Evolutionary conservation across 64 coral and sea anemone genomes (phyloP).

Genomic region (Pocillopora damicornis): DNA sequence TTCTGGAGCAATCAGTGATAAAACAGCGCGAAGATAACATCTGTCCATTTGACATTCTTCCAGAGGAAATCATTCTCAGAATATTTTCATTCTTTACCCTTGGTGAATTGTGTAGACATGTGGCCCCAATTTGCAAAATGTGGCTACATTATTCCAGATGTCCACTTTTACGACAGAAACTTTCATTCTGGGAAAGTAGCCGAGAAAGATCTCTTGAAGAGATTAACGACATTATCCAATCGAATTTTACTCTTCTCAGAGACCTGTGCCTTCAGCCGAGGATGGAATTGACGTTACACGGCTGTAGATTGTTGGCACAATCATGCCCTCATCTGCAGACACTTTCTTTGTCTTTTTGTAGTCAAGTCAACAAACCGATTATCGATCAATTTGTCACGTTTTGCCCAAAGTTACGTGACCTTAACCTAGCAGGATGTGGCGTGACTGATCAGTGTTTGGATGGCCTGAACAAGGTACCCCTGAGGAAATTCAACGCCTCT

Average conservation of each 20-base stretch:
- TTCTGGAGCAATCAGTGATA: background rate
- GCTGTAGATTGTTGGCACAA: constrained; percentile 37
- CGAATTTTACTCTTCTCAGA: constrained; percentile 69
- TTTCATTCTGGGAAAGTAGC: constrained; percentile 49
- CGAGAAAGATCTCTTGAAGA: constrained; percentile 4
- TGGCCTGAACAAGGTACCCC: constrained; percentile 37
- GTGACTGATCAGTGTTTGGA: constrained; percentile 63
- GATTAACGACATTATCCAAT: constrained; percentile 43
- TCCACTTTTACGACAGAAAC: constrained; percentile 64
- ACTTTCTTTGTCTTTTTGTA: constrained; percentile 76
- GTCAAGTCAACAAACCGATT: constrained; percentile 55
- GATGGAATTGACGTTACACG: constrained; percentile 39
- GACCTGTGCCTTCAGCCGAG: constrained; percentile 57
- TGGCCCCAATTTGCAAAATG: constrained; percentile 67
- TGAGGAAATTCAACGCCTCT: constrained; percentile 71
- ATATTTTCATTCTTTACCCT: constrained; percentile 79
- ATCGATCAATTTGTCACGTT: constrained; percentile 53
- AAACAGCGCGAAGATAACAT: background rate
- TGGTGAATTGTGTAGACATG: constrained; percentile 53
- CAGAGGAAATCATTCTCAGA: constrained; percentile 73
- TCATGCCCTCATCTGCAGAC: constrained; percentile 60
- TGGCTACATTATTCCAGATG: constrained; percentile 67
- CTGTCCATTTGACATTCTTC: constrained; percentile 57
- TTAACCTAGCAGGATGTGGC: constrained; percentile 81
- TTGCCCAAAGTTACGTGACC: constrained; percentile 57